Conservation (phyloP, 2,888 invertebrate species). For the Pyralis farinalis region DNA sequence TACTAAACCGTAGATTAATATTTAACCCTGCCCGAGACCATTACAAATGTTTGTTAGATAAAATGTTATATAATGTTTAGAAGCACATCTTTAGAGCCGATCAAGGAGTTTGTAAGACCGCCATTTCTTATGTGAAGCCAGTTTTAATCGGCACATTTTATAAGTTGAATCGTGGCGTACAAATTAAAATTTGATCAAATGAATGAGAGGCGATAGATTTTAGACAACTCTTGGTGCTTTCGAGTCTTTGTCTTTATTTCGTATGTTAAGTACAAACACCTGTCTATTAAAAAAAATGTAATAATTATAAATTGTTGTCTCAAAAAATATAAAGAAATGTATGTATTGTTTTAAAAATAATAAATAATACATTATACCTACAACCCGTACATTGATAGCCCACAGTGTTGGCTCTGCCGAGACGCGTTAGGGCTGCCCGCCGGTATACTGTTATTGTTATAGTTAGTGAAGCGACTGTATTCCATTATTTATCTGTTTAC, state of each 20-base stretch:
- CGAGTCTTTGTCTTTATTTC: constrained; percentile 8
- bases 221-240: constrained; percentile 16
- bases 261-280: constrained; percentile 16
- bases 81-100: too few relatives aligned
- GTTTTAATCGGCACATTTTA: too few relatives aligned
- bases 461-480: not conserved
- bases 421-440: too few relatives aligned
- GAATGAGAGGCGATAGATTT: constrained; percentile 1
- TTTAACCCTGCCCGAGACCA: not conserved
- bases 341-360: constrained; percentile 9
- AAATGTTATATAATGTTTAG: not conserved
- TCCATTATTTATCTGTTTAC: too few relatives aligned
- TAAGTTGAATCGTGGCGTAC: too few relatives aligned
- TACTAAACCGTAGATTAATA: not conserved
- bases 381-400: not conserved
- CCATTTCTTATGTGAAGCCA: too few relatives aligned
- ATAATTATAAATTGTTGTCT: constrained; percentile 19
- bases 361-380: not conserved
- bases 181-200: too few relatives aligned
- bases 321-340: constrained; percentile 17
- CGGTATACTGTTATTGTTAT: too few relatives aligned
- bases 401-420: too few relatives aligned
- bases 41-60: not conserved
- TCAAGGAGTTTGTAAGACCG: too few relatives aligned
- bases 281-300: constrained; percentile 10